phyloP scores from a whole-genome alignment of 2,113 vertebrate genomes.

The Herpailurus yagouaroundi region DNA sequence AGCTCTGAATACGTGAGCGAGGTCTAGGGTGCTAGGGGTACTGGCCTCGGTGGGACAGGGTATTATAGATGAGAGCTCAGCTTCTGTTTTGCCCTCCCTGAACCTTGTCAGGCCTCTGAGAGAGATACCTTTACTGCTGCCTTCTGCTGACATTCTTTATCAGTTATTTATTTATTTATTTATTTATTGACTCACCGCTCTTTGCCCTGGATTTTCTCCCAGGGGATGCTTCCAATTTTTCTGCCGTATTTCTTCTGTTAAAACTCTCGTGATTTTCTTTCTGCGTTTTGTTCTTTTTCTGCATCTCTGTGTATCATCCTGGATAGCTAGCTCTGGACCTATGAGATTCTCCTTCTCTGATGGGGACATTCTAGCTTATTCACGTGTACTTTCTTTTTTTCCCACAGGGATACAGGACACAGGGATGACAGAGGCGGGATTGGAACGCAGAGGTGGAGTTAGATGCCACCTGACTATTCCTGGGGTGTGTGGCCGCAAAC shows the following conservation, averaged over 20 bases:
- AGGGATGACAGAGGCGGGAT: accelerated
- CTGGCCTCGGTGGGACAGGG: background rate
- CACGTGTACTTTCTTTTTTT: background rate
- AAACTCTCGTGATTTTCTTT: background rate
- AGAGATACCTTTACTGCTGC: no score
- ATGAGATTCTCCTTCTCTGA: background rate
- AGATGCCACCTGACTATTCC: background rate
- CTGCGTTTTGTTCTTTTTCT: background rate
- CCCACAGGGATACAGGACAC: background rate
- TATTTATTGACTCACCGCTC: background rate
- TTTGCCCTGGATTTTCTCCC: background rate
- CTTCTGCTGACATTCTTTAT: background rate
- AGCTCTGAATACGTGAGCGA: background rate
- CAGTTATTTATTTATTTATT: background rate
- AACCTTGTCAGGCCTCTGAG: background rate
- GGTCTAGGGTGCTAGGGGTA: accelerated
- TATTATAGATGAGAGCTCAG: background rate
- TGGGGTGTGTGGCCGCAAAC: background rate
- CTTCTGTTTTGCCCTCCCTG: background rate
- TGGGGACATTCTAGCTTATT: background rate
- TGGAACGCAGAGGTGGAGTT: background rate
- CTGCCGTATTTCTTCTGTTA: background rate
- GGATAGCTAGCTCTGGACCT: background rate
- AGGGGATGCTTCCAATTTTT: background rate
- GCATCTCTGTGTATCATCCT: background rate